A percentile compares a stretch with the other conserved stretches of the same genome.
phyloP scores from a whole-genome alignment of 1,140 invertebrate species.

The Drosophila albomicans region DNA sequence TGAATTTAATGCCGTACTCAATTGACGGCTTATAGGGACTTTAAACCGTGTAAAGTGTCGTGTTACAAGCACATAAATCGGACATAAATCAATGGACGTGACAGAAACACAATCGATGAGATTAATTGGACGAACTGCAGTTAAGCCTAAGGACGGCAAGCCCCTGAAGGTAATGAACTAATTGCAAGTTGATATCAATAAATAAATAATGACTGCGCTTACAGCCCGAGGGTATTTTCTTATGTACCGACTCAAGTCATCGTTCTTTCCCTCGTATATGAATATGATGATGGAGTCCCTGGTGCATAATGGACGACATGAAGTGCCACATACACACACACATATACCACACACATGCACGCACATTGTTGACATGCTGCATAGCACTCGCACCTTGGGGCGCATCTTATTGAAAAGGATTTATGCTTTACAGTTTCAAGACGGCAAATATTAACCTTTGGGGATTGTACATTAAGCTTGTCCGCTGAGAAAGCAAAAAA shows the following conservation, averaged over 20 bases:
- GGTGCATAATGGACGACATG: slow-evolving; percentile 45
- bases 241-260: slow-evolving; percentile 15
- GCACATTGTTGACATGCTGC: slow-evolving; percentile 61
- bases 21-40: not conserved
- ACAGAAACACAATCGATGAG: slow-evolving; percentile 3
- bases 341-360: not conserved
- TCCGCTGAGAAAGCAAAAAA: slow-evolving; percentile 31
- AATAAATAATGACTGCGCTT: slow-evolving; percentile 72
- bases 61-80: not conserved
- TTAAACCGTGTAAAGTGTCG: slow-evolving; percentile 2
- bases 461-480: slow-evolving; percentile 50
- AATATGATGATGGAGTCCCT: slow-evolving; percentile 54
- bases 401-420: slow-evolving; percentile 68
- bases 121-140: slow-evolving; percentile 5
- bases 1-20: too few species aligned
- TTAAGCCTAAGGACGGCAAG: not conserved
- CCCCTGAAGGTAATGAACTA: slow-evolving; percentile 70
- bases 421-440: slow-evolving; percentile 57
- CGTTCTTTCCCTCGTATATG: slow-evolving; percentile 15
- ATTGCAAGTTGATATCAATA: slow-evolving; percentile 78
- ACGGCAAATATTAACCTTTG: slow-evolving; percentile 64
- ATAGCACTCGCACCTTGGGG: slow-evolving; percentile 50
- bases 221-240: slow-evolving; percentile 44
- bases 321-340: slow-evolving; percentile 29
- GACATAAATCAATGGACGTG: slow-evolving; percentile 18